Conservation (phyloP, 2,888 invertebrate species). For the Athrips mouffetella region DNA sequence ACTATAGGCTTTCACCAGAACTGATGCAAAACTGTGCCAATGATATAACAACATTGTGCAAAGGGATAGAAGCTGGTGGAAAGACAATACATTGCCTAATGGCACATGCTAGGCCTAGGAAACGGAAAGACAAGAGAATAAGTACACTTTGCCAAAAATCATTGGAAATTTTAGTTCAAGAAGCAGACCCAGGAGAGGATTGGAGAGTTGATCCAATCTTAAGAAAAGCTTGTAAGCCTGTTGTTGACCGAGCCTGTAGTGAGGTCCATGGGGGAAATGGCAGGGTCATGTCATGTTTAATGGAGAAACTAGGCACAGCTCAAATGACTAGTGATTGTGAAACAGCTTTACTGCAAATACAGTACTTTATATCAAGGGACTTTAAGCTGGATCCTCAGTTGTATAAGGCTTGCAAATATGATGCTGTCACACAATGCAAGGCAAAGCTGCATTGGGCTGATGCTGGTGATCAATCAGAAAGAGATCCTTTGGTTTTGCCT, state of each 20-base stretch:
- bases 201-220: constrained; percentile 96
- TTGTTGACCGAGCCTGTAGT: constrained; percentile 87
- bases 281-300: constrained; percentile 93
- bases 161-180: constrained; percentile 87
- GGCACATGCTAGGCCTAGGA: constrained; percentile 87
- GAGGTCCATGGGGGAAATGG: constrained; percentile 87
- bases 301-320: constrained; percentile 92
- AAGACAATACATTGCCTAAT: constrained; percentile 97
- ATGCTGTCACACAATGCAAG: constrained; percentile 90
- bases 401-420: constrained; percentile 91
- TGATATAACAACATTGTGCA: constrained; percentile 89
- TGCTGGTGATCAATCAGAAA: constrained; percentile 82
- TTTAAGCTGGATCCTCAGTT: constrained; percentile 94
- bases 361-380: constrained; percentile 97
- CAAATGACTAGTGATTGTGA: constrained; percentile 94
- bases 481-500: constrained; percentile 90
- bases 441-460: constrained; percentile 88
- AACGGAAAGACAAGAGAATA: constrained; percentile 81
- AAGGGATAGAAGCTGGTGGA: constrained; percentile 86
- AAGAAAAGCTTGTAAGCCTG: constrained; percentile 89
- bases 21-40: constrained; percentile 91
- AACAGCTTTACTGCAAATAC: constrained; percentile 94
- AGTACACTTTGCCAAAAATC: constrained; percentile 85
- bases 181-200: constrained; percentile 95
- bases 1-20: constrained; percentile 95